Base-by-base conservation (phyloP, 2,797 vertebrate species). In the Apogon hyalosoma region DNA sequence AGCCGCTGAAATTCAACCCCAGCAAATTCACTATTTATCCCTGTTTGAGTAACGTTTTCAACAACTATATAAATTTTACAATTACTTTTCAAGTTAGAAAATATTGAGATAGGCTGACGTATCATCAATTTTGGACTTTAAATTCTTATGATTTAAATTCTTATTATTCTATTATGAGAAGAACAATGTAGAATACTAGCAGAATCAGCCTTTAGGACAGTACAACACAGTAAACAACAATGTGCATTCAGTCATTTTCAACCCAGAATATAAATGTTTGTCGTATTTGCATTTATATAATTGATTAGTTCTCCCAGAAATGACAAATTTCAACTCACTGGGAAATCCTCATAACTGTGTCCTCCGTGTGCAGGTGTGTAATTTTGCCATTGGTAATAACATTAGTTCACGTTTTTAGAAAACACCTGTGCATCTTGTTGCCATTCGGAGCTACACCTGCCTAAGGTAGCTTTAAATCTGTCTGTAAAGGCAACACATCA, bases 381-480 rank as follows among this genome's bases (percentile, higher is more conserved):
- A 18, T 31, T 50, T 43, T 15, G 6, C n/a, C 40, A 28, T 28
- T 28, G 33, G 7, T 36, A 36, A 36, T 36, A 28, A 28, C 24
- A 28, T 28, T 28, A 28, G 33, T 36, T 36, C 14, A 13, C 5
- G 11, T 39, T 31, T 47, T 38, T 1, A 43, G 1, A 15, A 18
- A 28, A 18, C 19, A 0, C 19, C n/a, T 13, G 9, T 16, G 9
- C 13, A 18, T 18, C 11, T 31, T 49, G 19, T 8, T 59, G 43
- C 53, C 9, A 49, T 57, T 45, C 50, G 21, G 31, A 67, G 56
- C 31, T 36, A 52, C 33, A 6, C 14, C 46, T 62, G 14, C 8
- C 16, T 38, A 11, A 15, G 72, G 56, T 63, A 65, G 58, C 49
- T 75, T 80, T 74, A 46, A 55, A 58, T 11, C 11, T 8, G 46